Percentiles rank a stretch among this genome's conserved stretches.
Evolutionary conservation across 2,888 invertebrate species (phyloP).

Genomic region (Cephus nigrinus): DNA sequence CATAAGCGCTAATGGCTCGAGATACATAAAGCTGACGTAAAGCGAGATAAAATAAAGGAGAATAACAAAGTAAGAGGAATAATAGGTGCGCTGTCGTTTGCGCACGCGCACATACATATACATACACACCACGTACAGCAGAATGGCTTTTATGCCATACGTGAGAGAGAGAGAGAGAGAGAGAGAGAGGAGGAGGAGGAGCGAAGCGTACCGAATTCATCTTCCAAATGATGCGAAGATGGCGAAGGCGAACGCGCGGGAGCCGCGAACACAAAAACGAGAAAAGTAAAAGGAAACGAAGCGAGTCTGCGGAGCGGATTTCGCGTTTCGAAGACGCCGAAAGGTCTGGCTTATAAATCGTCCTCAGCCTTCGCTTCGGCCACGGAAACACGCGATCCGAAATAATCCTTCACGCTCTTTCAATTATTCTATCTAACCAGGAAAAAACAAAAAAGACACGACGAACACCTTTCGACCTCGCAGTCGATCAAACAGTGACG

Average conservation of each 20-base stretch:
- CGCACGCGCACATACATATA: too few species aligned
- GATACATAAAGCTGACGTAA: slow-evolving; percentile 36
- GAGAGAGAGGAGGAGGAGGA: background rate
- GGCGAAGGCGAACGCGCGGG: slow-evolving; percentile 19
- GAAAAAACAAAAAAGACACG: too few species aligned
- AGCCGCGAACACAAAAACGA: slow-evolving; percentile 29
- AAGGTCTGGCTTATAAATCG: slow-evolving; percentile 53
- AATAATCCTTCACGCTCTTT: too few species aligned
- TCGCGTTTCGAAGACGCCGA: slow-evolving; percentile 34
- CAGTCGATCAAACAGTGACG: too few species aligned
- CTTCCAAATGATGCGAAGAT: slow-evolving; percentile 50
- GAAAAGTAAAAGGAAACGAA: slow-evolving; percentile 14
- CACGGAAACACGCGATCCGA: too few species aligned
- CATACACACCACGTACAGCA: slow-evolving; percentile 1
- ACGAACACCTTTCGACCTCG: too few species aligned
- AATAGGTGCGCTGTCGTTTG: slow-evolving; percentile 26
- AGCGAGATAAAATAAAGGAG: slow-evolving; percentile 35
- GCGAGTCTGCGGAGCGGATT: slow-evolving; percentile 23
- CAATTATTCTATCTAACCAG: too few species aligned
- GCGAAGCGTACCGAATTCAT: slow-evolving; percentile 50
- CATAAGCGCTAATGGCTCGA: slow-evolving; percentile 41
- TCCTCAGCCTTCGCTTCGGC: slow-evolving; percentile 23
- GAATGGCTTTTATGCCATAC: slow-evolving; percentile 17
- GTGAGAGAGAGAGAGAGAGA: background rate
- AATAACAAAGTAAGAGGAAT: slow-evolving; percentile 37